Evolutionary conservation across 2,113 vertebrate species (phyloP).

Genomic region (Burhinus bistriatus): DNA sequence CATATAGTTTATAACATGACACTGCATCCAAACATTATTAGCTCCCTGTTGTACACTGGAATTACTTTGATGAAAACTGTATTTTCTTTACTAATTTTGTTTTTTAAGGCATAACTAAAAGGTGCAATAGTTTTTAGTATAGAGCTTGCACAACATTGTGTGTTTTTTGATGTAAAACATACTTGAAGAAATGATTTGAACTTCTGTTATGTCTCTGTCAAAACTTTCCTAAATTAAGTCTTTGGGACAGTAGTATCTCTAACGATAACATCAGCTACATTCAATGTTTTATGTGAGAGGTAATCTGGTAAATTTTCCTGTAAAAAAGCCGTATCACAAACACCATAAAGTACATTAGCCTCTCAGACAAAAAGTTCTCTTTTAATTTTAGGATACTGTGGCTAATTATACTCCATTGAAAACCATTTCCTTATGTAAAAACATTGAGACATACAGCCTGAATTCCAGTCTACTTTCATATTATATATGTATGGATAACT

Average conservation of each 20-base stretch:
- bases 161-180: background rate
- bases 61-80: background rate
- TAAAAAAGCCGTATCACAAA: background rate
- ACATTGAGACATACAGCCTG: background rate
- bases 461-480: background rate
- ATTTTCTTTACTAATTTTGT: background rate
- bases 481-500: background rate
- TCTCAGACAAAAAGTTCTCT: background rate
- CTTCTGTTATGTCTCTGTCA: background rate
- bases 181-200: background rate
- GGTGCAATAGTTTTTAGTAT: background rate
- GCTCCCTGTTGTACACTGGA: background rate
- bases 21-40: background rate
- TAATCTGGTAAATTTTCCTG: background rate
- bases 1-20: background rate
- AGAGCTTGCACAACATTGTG: background rate
- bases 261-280: background rate
- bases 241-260: background rate
- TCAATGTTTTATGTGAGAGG: background rate
- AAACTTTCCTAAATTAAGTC: background rate
- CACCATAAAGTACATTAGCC: background rate
- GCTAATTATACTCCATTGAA: background rate
- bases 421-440: background rate
- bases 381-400: background rate
- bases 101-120: background rate